These are phyloP conservation scores for Homalodisca vitripennis DNA, from an alignment of 1,140 invertebrate species.

Conservation along the genomic window DNA sequence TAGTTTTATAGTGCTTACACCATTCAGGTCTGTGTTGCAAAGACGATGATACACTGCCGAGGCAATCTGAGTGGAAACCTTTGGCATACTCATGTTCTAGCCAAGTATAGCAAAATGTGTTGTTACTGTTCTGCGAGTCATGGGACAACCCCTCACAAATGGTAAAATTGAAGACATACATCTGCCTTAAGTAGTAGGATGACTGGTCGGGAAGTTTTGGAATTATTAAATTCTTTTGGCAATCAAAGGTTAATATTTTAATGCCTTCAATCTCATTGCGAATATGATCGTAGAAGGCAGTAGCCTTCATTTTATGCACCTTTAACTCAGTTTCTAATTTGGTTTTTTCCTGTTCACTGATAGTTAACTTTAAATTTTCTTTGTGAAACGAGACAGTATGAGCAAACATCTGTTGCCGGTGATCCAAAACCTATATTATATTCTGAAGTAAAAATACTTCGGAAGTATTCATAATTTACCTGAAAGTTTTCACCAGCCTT, in stretches of 20 bases:
- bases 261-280: constrained; percentile 23
- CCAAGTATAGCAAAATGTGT: constrained; percentile 43
- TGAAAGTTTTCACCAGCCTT: no score
- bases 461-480: constrained; percentile 29
- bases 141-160: constrained; percentile 42
- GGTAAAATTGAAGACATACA: constrained; percentile 45
- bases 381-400: constrained; percentile 11
- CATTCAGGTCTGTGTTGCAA: constrained; percentile 36
- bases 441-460: constrained; percentile 17
- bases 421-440: constrained; percentile 30
- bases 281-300: constrained; percentile 28
- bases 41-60: constrained; percentile 42
- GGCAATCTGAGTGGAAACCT: constrained; percentile 44
- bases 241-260: constrained; percentile 31
- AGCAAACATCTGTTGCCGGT: constrained; percentile 25
- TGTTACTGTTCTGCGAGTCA: constrained; percentile 36
- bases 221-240: constrained; percentile 32
- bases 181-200: constrained; percentile 41
- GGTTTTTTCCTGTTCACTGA: constrained; percentile 18
- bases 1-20: constrained; percentile 32
- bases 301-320: constrained; percentile 21
- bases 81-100: constrained; percentile 41
- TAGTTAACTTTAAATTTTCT: constrained; percentile 26
- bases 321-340: no score
- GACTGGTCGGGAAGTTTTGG: constrained; percentile 27